phyloP scores from a whole-genome alignment of 2,888 invertebrate genomes.

The Andrena fulva region DNA sequence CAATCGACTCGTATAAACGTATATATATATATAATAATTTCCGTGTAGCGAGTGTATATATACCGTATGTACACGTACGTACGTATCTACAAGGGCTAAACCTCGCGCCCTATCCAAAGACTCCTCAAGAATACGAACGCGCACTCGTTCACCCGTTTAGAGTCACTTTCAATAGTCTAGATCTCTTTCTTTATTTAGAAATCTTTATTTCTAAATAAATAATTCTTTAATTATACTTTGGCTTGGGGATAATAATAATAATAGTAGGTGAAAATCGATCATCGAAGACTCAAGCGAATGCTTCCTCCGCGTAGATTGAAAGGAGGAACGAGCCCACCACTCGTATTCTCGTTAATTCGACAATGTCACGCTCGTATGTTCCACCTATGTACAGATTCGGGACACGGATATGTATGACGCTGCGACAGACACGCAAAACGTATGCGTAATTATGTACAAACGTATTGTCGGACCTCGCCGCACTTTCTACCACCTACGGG shows the following conservation, averaged over 20 bases:
- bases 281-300: conserved; percentile 10
- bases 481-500: conserved; percentile 52
- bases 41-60: conserved; percentile 32
- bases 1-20: conserved; percentile 32
- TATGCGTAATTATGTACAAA: conserved; percentile 59
- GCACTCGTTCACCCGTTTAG: conserved; percentile 15
- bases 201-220: conserved; percentile 8
- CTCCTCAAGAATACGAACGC: conserved; percentile 53
- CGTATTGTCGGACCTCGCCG: conserved; percentile 70
- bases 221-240: conserved; percentile 53
- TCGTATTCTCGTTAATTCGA: conserved; percentile 49
- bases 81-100: conserved; percentile 63
- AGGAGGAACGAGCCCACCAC: conserved; percentile 15
- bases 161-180: not conserved
- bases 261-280: conserved; percentile 23
- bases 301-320: not conserved
- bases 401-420: conserved; percentile 77
- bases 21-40: conserved; percentile 36
- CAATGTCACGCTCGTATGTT: not conserved
- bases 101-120: conserved; percentile 47
- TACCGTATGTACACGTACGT: conserved; percentile 55
- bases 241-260: conserved; percentile 38
- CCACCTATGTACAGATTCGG: conserved; percentile 68
- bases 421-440: conserved; percentile 66
- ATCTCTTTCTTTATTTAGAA: conserved; percentile 4